Base-by-base conservation (phyloP, 1,140 invertebrate species). In the Drosophila paulistorum region DNA sequence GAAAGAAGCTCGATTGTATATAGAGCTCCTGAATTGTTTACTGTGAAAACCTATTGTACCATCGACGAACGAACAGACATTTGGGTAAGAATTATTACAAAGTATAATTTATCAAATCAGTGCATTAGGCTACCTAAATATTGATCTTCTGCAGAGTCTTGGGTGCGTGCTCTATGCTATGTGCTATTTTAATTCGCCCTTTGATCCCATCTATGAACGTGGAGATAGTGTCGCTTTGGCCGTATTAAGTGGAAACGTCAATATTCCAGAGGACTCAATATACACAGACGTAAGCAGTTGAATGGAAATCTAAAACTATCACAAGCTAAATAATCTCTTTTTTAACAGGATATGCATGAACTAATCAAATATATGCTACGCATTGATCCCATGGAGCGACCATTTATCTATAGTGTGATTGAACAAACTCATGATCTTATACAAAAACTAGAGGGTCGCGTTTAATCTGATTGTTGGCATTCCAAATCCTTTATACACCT, bases 1-100 rank as follows among this genome's bases (percentile, higher is more conserved):
- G 96, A 98, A 93, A 93, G 96, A 74, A 97, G 96, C 91, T 96
- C 96, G 20, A 98, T 98, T 95, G 95, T 96, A 10, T 98, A 97
- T 84, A 93, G 96, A 86, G 96, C 97, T 17, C 97, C 97, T 14
- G 97, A 98, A 93, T 92, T 98, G 33, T 98, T 98, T 84, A 96
- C 96, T 81, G 96, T 98, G 41, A 95, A 97, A 92, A 95, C 95
- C 68, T 95, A 96, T 82, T 95, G 95, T 86, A 94, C 95, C 81
- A 94, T 98, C 73, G 97, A 97, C 92, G 96, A 98, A 92, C 92
- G 96, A 72, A 96, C 96, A 39, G 97, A 98, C 93, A 95, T 98
- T 82, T 98, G 97, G 97, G 97, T 97, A 93, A 92, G 74, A 39
- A 20, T 9, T 9, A 5, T 11, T 5, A n/a, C 0, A 3, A 13